phyloP scores from a whole-genome alignment of 2,113 vertebrate species.

The Crotophaga sulcirostris region DNA sequence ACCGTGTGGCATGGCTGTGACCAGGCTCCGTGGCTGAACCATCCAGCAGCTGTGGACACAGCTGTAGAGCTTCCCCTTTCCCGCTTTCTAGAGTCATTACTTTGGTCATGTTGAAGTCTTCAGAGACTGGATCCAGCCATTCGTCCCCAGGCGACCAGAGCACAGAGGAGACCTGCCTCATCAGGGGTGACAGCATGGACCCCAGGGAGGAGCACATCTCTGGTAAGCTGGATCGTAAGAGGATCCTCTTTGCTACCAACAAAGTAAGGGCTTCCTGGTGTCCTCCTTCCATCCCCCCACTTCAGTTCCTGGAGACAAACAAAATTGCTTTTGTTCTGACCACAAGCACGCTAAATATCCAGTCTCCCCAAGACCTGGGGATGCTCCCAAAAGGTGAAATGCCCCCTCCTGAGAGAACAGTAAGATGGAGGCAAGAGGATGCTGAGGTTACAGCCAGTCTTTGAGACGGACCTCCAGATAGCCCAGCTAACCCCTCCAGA shows the following conservation, averaged over 20 bases:
- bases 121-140: neutral
- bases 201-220: neutral
- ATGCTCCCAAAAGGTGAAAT: slow-evolving; percentile 25
- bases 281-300: neutral
- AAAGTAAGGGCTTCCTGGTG: neutral
- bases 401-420: slow-evolving; percentile 43
- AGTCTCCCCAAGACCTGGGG: slow-evolving; percentile 19
- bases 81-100: slow-evolving; percentile 24
- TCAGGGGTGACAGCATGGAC: neutral
- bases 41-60: neutral
- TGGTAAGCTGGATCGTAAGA: neutral
- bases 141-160: neutral
- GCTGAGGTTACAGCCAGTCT: neutral
- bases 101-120: slow-evolving; percentile 62
- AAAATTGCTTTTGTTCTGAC: slow-evolving; percentile 42
- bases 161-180: neutral
- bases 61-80: neutral
- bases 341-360: neutral
- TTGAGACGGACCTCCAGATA: neutral
- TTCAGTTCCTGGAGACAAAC: slow-evolving; percentile 34
- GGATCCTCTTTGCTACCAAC: neutral
- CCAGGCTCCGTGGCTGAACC: neutral
- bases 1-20: neutral
- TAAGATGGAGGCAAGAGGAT: slow-evolving; percentile 7
- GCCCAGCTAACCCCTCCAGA: neutral